phyloP scores from a whole-genome alignment of 2,113 vertebrate species.

The Narcine bancroftii region DNA sequence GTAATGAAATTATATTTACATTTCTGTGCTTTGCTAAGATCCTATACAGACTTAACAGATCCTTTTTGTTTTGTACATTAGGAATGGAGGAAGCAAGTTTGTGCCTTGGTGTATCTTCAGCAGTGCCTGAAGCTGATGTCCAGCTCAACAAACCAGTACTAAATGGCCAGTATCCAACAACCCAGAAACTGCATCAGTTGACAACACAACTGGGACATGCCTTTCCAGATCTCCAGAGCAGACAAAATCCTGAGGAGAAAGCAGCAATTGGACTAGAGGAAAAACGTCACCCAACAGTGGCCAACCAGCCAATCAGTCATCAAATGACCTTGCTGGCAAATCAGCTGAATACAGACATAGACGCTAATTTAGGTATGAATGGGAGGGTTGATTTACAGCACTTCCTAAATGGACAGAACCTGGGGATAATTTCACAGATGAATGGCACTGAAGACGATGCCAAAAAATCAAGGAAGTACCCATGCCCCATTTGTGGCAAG shows the following conservation, averaged over 20 bases:
- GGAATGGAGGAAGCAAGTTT: constrained; percentile 98
- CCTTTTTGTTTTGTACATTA: constrained; percentile 54
- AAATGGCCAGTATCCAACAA: constrained; percentile 98
- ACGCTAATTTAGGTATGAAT: constrained; percentile 73
- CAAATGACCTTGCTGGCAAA: constrained; percentile 93
- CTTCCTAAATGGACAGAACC: constrained; percentile 93
- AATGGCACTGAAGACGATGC: constrained; percentile 96
- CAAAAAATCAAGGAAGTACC: constrained; percentile 94
- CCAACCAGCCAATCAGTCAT: constrained; percentile 85
- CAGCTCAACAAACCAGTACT: constrained; percentile 84
- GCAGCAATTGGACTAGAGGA: constrained; percentile 73
- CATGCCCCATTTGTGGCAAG: constrained; percentile 90
- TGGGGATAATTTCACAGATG: constrained; percentile 98
- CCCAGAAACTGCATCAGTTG: constrained; percentile 93
- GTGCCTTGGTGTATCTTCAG: constrained; percentile 96
- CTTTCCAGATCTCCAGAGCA: constrained; percentile 83
- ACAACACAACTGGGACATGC: constrained; percentile 94
- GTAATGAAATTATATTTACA: not conserved
- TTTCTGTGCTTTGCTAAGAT: constrained; percentile 20
- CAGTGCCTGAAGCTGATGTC: constrained; percentile 77
- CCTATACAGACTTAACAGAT: not conserved
- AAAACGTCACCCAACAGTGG: constrained; percentile 77
- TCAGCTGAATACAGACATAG: constrained; percentile 88
- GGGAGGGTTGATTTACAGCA: constrained; percentile 93
- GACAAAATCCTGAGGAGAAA: constrained; percentile 85